Evolutionary conservation across 2,797 vertebrate species (phyloP), one percentile per base, ranked within the genome.

Genomic region (Lates japonicus): DNA sequence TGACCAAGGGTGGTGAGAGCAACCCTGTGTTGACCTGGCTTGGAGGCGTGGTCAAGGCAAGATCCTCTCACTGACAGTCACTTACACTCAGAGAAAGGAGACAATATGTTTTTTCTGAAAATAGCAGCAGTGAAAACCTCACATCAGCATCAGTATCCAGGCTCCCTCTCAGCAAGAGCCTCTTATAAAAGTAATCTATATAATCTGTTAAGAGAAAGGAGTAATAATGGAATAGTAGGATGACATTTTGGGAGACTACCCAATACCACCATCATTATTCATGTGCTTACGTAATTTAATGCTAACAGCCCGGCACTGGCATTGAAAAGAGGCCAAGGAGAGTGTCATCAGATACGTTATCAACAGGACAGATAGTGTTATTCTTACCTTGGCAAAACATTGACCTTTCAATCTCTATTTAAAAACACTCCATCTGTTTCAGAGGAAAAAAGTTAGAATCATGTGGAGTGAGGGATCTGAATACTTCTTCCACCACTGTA

Each of bases 21-120:
- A 88, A 61, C 49, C 92, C 92, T 0, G 75, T 79, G 57, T 11
- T 93, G 67, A 95, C 93, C 60, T 96, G 95, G 95, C 71, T 96
- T 11, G 95, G 95, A 63, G 95, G 75, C 69, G 89, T 16, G 1
- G 63, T 94, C 60, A 87, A 93, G 93, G 95, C 83, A 86, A 88
- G 88, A 83, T 54, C 11, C n/a, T 62, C 7, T 49, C 13, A 1
- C 19, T 35, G 33, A 66, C 60, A 29, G 3, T 46, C 22, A 16
- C 19, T 0, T 2, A 11, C 2, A n/a, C 54, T 61, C 63, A 33
- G 1, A 55, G 25, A 31, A 3, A 11, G 2, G 3, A 35, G 41
- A 16, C 14, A 2, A 6, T 22, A 31, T 25, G 20, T 7, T 31
- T 48, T 29, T 37, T 60, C 10, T 55, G 39, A 58, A 64, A 67